These are phyloP conservation scores for Dryobota labecula DNA, from an alignment of 2,888 invertebrate species.

Conservation along the genomic window DNA sequence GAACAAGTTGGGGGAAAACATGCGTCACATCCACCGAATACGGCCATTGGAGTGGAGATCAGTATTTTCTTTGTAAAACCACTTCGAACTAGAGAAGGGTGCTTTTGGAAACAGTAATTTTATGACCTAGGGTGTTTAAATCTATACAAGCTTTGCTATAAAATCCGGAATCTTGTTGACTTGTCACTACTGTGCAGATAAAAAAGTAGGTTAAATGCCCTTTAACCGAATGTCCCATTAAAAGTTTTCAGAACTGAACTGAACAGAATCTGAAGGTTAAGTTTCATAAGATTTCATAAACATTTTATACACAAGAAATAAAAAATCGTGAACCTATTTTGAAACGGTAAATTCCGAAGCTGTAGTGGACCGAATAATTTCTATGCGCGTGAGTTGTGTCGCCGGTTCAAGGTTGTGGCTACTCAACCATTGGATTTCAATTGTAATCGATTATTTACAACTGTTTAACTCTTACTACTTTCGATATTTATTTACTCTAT, in stretches of 20 bases:
- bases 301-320: conserved; percentile 17
- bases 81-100: background rate
- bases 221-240: background rate
- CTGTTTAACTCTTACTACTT: conserved; percentile 26
- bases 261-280: conserved; percentile 12
- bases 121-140: too few relatives aligned
- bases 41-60: too few relatives aligned
- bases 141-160: background rate
- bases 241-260: background rate
- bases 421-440: conserved; percentile 68
- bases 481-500: conserved; percentile 20
- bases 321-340: conserved; percentile 19
- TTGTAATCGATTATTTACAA: conserved; percentile 29
- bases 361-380: conserved; percentile 52
- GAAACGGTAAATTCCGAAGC: conserved; percentile 47
- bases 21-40: too few relatives aligned
- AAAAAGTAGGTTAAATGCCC: background rate
- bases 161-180: background rate
- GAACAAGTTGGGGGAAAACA: too few relatives aligned
- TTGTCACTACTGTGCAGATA: background rate
- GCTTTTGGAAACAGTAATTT: background rate
- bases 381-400: conserved; percentile 58
- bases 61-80: too few relatives aligned
- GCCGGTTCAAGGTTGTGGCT: conserved; percentile 69
- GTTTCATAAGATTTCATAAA: conserved; percentile 27